Base-by-base conservation (phyloP, 2,113 vertebrate genomes). In the Seriola rivoliana region DNA sequence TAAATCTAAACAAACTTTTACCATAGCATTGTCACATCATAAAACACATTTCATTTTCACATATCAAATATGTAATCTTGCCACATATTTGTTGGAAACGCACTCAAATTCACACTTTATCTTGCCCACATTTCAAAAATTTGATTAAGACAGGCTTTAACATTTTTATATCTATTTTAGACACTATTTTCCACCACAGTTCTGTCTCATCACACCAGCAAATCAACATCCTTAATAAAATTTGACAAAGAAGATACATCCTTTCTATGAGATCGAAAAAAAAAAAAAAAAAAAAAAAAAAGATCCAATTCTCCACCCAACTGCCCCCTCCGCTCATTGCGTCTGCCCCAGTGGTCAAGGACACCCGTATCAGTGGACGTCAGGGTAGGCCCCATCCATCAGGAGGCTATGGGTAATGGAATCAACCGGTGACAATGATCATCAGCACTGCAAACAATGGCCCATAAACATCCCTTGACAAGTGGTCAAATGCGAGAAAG, bases 381-480 rank as follows among this genome's bases (percentile, higher is more conserved):
- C 87, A 88, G 89, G 89, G 90, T 85, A 87, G 88, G 84, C 71
- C 79, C 91, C 92, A 95, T 96, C 94, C 92, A 95, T 96, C 95
- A 96, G 88, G 60, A 62, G 82, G 52, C 85, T 80, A 77, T 90
- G 89, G 93, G 95, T 95, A 95, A 95, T 95, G 93, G 94, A 95
- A 95, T 93, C 89, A 93, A 93, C 84, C 93, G 40, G 82, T 95
- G 94, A 95, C 94, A 94, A 93, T 95, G 94, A 95, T 94, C 93
- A 95, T 95, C 95, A 95, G 90, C 92, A 87, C 90, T 57, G 91
- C 94, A 95, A 95, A 95, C 94, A 94, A 94, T 90, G 91, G 90
- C 78, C 93, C 91, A 95, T 95, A 95, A 95, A 96, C 94, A 94
- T 94, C 93, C 85, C 62, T 21, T 93, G 93, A 95, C 93, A 94